A percentile compares a stretch with the other conserved stretches of the same genome.
Conservation (phyloP, 1,140 invertebrate genomes). For the Aphaenogaster ashmeadi region DNA sequence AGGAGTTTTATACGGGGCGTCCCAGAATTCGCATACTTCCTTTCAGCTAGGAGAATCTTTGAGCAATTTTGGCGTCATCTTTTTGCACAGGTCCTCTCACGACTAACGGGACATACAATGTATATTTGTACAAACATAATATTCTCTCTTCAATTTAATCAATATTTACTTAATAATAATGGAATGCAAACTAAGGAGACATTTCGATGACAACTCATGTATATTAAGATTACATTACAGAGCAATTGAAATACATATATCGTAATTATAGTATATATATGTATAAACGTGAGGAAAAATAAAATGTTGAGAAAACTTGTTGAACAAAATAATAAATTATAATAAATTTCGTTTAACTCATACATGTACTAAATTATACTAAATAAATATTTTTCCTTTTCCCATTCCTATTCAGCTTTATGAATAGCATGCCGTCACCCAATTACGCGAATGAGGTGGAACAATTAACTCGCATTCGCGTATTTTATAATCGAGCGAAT, state of each 20-base stretch:
- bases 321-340: neutral
- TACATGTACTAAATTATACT: neutral
- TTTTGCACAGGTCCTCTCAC: neutral
- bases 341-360: neutral
- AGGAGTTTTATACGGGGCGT: conserved; percentile 25
- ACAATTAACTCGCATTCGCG: conserved; percentile 30
- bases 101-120: neutral
- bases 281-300: neutral
- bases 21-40: conserved; percentile 10
- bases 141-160: conserved; percentile 7
- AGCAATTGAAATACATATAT: neutral
- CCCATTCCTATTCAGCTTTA: conserved; percentile 1
- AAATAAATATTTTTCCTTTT: neutral
- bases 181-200: neutral
- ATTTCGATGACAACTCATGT: neutral
- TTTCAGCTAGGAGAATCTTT: conserved; percentile 21
- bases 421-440: neutral
- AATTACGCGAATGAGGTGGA: conserved; percentile 25
- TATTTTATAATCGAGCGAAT: neutral
- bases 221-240: neutral
- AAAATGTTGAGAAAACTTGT: neutral
- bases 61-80: neutral
- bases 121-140: neutral
- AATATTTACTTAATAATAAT: conserved; percentile 7
- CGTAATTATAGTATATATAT: neutral